Percentiles rank a stretch among this genome's conserved stretches.
Conservation (phyloP, 2,888 invertebrate genomes). For the Stenchaetothrips biformis region DNA sequence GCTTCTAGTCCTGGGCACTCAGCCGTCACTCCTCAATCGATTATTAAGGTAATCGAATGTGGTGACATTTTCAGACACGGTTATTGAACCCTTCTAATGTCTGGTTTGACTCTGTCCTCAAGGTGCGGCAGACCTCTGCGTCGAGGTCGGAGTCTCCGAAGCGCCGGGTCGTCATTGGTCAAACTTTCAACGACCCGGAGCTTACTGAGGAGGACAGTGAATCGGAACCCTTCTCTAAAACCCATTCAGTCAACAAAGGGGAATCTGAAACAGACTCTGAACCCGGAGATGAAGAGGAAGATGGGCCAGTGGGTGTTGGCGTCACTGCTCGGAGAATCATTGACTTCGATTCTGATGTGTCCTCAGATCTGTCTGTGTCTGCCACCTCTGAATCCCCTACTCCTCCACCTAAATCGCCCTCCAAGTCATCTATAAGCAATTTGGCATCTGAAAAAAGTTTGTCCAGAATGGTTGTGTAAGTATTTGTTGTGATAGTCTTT, state of each 20-base stretch:
- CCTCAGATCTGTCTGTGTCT: neutral
- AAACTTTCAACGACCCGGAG: neutral
- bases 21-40: neutral
- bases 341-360: neutral
- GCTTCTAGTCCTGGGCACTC: neutral
- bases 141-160: neutral
- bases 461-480: constrained; percentile 13
- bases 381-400: neutral
- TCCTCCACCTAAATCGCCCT: neutral
- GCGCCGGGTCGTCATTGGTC: neutral
- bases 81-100: neutral
- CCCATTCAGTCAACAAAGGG: neutral
- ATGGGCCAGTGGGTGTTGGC: neutral
- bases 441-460: neutral
- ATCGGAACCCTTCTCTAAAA: neutral
- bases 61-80: neutral
- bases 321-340: constrained; percentile 9
- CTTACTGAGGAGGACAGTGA: constrained; percentile 9
- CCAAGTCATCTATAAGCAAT: neutral
- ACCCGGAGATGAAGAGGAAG: neutral
- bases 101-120: neutral
- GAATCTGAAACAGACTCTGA: neutral
- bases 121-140: neutral
- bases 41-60: neutral
- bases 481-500: neutral